Conservation (phyloP, 2,797 vertebrate species). For the Lutjanus campechanus region DNA sequence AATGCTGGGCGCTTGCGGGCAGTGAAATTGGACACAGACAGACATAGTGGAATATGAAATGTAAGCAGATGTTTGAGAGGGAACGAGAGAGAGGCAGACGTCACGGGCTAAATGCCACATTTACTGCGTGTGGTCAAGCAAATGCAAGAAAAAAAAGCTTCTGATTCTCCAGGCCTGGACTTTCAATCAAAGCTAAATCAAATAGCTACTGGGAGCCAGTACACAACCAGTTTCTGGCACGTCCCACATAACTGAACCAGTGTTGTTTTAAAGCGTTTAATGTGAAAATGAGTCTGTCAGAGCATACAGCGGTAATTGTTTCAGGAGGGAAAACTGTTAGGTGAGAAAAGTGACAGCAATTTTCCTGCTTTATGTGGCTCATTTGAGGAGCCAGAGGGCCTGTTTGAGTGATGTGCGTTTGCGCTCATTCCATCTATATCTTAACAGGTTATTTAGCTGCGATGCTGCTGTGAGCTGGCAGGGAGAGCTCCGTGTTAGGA, state of each 20-base stretch:
- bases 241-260: constrained; percentile 25
- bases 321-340: constrained; percentile 63
- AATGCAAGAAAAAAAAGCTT: constrained; percentile 37
- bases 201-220: constrained; percentile 37
- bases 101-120: constrained; percentile 75
- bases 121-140: constrained; percentile 79
- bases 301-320: constrained; percentile 59
- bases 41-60: constrained; percentile 81
- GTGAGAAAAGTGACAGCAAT: constrained; percentile 67
- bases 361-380: constrained; percentile 67
- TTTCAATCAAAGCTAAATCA: constrained; percentile 76
- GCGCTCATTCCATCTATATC: constrained; percentile 60
- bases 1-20: constrained; percentile 79
- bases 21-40: constrained; percentile 81
- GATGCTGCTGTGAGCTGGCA: constrained; percentile 44
- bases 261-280: constrained; percentile 60
- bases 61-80: constrained; percentile 80
- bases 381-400: constrained; percentile 64
- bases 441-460: constrained; percentile 54
- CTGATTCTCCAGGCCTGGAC: constrained; percentile 71
- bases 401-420: constrained; percentile 61
- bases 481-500: constrained; percentile 41
- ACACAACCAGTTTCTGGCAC: constrained; percentile 37
- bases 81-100: constrained; percentile 62
- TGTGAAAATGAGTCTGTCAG: constrained; percentile 69